Percentiles rank a stretch among this genome's conserved stretches.
These are phyloP conservation scores for Nothura maculosa DNA, from an alignment of 2,797 vertebrate genomes.

Conservation along the genomic window DNA sequence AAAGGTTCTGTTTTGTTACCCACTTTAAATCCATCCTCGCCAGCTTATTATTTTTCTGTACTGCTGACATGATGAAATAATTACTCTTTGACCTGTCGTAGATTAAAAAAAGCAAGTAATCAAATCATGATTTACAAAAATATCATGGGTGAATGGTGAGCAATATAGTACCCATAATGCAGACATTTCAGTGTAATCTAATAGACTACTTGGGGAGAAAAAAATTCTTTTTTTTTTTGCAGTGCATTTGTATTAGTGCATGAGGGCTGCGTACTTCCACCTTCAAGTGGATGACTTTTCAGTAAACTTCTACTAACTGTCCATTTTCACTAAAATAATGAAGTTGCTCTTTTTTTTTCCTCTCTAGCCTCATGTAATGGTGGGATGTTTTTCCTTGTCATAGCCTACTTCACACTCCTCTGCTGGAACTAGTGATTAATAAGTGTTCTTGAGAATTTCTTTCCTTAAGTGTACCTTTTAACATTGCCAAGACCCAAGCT, in stretches of 20 bases:
- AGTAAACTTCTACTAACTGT: not conserved
- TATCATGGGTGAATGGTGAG: not conserved
- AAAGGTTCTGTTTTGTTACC: not conserved
- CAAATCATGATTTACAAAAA: not conserved
- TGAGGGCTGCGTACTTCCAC: not conserved
- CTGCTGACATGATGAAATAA: not conserved
- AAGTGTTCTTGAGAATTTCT: not conserved
- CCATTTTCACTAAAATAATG: not conserved
- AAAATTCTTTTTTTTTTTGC: not conserved
- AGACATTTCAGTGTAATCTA: not conserved
- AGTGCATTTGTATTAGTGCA: not conserved
- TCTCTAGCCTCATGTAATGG: not conserved
- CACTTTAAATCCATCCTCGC: not conserved
- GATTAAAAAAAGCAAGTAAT: not conserved
- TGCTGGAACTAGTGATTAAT: not conserved
- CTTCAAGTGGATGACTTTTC: not conserved
- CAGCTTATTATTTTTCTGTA: not conserved
- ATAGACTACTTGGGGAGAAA: not conserved
- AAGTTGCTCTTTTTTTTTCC: not conserved
- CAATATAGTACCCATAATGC: not conserved
- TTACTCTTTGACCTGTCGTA: not conserved
- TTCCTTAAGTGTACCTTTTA: not conserved
- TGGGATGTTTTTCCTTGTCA: not conserved
- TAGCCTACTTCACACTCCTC: not conserved
- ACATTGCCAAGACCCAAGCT: not conserved